Base-by-base conservation (phyloP, 2,888 invertebrate genomes). In the Lissocephala sabroskyi region DNA sequence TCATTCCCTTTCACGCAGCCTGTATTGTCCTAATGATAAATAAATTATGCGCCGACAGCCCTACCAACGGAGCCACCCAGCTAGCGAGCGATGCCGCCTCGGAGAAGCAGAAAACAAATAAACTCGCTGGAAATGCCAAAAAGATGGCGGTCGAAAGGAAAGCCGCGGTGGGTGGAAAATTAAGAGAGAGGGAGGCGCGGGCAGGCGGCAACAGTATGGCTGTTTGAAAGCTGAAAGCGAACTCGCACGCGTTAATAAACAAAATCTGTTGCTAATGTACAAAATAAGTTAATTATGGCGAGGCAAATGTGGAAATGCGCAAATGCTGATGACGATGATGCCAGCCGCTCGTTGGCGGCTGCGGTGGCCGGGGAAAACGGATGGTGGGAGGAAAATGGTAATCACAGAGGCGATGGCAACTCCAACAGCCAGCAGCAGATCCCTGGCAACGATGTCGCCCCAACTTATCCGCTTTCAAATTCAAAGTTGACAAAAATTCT, bases 251-350 rank as follows among this genome's bases (percentile, higher is more conserved):
- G 76, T 70, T 76, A 75, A 75, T 70, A 73, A 70, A 67, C 59
- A 70, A 70, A 70, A 70, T 70, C 73, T 70, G 76, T 73, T 67
- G 73, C 76, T 70, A 75, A 70, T 75, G 76, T 67, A 75, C 62
- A 65, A 65, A 61, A 71, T 68, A 75, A 68, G 73, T 71, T 68
- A 68, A 68, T 68, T 68, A 67, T 71, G 73, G 50, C 33, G 46
- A 54, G 44, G 45, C 37, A 37, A 37, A 37, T 37, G 35, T 52
- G 43, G 63, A 46, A 62, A 59, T 54, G 58, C 62, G 57, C 51
- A 52, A 75, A 66, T 74, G 65, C 45, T 23, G 4, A n/a, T 23
- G 62, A 48, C 55, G 56, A 48, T 41, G 42, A 35, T 43, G 28
- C 41, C 41, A 23, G 23, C n/a, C n/a, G n/a, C 37, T 23, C 54